Conservation (phyloP, 2,113 vertebrate species). For the Misgurnus mizolepis region DNA sequence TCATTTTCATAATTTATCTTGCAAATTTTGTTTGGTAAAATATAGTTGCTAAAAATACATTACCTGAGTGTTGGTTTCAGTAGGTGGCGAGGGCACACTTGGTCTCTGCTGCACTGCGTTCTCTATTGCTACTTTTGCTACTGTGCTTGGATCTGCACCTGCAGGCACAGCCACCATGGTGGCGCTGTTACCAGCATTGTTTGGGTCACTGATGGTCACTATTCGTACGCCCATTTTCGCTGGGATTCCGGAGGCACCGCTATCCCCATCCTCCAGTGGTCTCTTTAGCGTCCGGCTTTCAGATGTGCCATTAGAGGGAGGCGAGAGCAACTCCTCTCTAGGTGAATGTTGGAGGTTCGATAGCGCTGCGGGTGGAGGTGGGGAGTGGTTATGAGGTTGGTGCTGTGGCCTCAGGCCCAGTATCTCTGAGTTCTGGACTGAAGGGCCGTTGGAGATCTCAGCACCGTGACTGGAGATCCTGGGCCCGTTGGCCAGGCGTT, state of each 20-base stretch:
- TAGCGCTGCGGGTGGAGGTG: slow-evolving; percentile 78
- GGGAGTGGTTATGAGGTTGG: slow-evolving; percentile 88
- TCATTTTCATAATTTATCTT: too few relatives aligned
- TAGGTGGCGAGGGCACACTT: slow-evolving; percentile 80
- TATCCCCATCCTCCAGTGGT: slow-evolving; percentile 88
- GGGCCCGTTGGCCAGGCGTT: slow-evolving; percentile 94
- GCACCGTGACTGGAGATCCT: slow-evolving; percentile 80
- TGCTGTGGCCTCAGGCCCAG: slow-evolving; percentile 78
- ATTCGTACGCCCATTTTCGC: slow-evolving; percentile 98
- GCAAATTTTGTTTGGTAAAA: too few relatives aligned
- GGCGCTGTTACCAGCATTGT: slow-evolving; percentile 95
- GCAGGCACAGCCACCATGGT: slow-evolving; percentile 99
- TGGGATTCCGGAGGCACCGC: slow-evolving; percentile 87
- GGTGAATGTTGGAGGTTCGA: slow-evolving; percentile 79
- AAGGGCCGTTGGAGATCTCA: slow-evolving; percentile 94
- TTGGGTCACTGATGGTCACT: slow-evolving; percentile 99
- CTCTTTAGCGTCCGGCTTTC: slow-evolving; percentile 92
- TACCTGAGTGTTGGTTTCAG: slow-evolving; percentile 85
- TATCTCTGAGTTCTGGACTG: slow-evolving; percentile 84
- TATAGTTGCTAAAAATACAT: slow-evolving; percentile 60
- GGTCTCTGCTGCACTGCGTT: slow-evolving; percentile 96
- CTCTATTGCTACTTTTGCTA: slow-evolving; percentile 99
- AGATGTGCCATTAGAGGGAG: slow-evolving; percentile 86
- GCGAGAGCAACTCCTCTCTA: slow-evolving; percentile 73
- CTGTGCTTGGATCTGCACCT: slow-evolving; percentile 96